Base-by-base conservation (phyloP, 2,797 vertebrate genomes). In the Dromococcyx pavoninus region DNA sequence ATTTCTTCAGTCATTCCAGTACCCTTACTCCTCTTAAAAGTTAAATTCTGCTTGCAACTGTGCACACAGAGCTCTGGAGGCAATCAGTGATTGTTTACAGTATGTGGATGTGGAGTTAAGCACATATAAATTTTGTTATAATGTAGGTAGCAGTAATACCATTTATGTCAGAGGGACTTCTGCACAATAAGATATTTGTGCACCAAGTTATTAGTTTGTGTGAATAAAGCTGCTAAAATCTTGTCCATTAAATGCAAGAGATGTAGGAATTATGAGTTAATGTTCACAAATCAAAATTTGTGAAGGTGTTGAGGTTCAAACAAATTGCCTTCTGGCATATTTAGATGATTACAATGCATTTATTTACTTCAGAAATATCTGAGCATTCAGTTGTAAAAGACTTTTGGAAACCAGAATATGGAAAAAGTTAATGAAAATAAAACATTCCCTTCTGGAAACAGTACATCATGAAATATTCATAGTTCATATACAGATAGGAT, bases 391-490 rank as follows among this genome's bases (percentile, higher is more conserved):
- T 77, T 51, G 79, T 61, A 37, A 60, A 35, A 44, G 58, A 30
- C 39, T 53, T 86, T 69, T 75, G 58, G 81, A 74, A 91, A 89
- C 18, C 1, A 2, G 46, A 81, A 84, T 79, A 54, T 76, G 89
- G 65, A 43, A 66, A 32, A 81, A 93, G 28, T 78, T 96, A 90
- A 78, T 81, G 48, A 85, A 95, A 95, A 91, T 81, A 75, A 90
- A 79, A n/a, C 51, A 46, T 71, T 88, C 16, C 18, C 30, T 86
- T 95, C 64, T 77, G 84, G 54, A 92, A 89, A 67, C 37, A 70
- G 46, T 51, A 43, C 23, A 23, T 72, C 28, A 88, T 92, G 48
- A 95, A 95, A 93, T 93, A 95, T 84, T 95, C 70, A 86, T 89
- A 43, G 54, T 56, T 82, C 32, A 83, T 73, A n/a, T 72, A 57